Evolutionary conservation across 2,797 vertebrate species (phyloP).

Genomic region (Podarcis lilfordi): DNA sequence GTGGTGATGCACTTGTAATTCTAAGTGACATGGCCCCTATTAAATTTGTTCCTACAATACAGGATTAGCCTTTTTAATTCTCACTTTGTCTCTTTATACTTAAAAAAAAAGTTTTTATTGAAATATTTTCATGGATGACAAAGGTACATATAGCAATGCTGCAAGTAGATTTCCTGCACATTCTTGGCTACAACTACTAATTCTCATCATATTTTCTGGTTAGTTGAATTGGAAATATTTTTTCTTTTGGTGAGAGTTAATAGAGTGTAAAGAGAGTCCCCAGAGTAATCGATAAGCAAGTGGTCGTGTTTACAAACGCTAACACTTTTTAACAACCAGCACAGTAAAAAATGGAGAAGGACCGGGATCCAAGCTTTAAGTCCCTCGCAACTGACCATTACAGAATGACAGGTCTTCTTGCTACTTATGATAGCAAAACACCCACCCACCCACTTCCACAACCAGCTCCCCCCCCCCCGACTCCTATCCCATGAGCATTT

Average conservation of each 20-base stretch:
- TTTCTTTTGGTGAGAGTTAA: constrained; percentile 17
- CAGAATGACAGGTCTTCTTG: background rate
- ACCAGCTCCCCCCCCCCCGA: background rate
- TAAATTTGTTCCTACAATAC: background rate
- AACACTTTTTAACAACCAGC: fast-evolving
- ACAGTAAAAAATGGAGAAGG: background rate
- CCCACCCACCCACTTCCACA: background rate
- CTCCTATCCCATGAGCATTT: background rate
- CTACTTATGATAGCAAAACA: background rate
- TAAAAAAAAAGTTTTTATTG: too few species aligned
- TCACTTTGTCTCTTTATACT: background rate
- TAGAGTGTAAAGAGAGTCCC: constrained; percentile 21
- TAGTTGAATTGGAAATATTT: background rate
- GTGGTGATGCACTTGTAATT: background rate
- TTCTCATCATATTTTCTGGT: background rate
- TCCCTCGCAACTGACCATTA: background rate
- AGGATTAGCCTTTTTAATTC: background rate
- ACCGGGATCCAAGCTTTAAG: background rate
- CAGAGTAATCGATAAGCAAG: background rate
- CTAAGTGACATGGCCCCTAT: background rate
- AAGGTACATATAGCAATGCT: background rate
- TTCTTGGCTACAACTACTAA: background rate
- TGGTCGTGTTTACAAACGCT: background rate
- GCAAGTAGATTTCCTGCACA: background rate
- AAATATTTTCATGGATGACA: too few species aligned